A percentile compares a stretch with the other conserved stretches of the same genome.
phyloP scores from a whole-genome alignment of 2,888 invertebrate species.

The Strigamia transsilvanica region DNA sequence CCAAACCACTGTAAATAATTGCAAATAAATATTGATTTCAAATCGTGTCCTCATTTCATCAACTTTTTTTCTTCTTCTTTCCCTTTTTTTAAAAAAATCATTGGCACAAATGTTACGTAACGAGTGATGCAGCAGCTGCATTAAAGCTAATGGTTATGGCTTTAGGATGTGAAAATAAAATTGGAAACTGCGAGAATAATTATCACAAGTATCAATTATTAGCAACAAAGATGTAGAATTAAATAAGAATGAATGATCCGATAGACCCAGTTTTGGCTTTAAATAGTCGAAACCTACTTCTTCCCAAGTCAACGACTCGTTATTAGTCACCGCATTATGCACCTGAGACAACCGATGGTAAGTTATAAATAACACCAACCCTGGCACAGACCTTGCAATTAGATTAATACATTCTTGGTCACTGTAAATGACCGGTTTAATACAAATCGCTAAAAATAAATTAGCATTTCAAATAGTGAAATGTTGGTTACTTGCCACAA shows the following conservation, averaged over 20 bases:
- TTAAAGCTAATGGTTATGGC: not conserved
- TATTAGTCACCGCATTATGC: not conserved
- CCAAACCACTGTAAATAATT: slow-evolving; percentile 74
- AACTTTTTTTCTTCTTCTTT: not conserved
- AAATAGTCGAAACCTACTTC: not conserved
- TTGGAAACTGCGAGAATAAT: not conserved
- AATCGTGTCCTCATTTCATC: slow-evolving; percentile 11
- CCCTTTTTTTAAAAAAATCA: not conserved
- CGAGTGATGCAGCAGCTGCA: not conserved
- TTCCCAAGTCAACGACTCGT: not conserved
- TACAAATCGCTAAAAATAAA: slow-evolving; percentile 22
- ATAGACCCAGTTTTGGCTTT: no score
- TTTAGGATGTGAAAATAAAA: not conserved
- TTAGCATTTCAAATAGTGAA: not conserved
- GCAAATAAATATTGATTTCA: slow-evolving; percentile 59
- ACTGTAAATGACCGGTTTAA: slow-evolving; percentile 37
- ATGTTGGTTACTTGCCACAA: slow-evolving; percentile 38
- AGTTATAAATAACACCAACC: slow-evolving; percentile 3
- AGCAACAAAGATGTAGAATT: no score
- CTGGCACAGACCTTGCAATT: slow-evolving; percentile 10
- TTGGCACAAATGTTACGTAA: slow-evolving; percentile 54
- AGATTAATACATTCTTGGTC: not conserved
- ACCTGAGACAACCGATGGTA: not conserved
- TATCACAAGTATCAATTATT: not conserved
- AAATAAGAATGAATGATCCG: no score